Base-by-base conservation (phyloP, 2,797 vertebrate species). In the Poecilia gillii region DNA sequence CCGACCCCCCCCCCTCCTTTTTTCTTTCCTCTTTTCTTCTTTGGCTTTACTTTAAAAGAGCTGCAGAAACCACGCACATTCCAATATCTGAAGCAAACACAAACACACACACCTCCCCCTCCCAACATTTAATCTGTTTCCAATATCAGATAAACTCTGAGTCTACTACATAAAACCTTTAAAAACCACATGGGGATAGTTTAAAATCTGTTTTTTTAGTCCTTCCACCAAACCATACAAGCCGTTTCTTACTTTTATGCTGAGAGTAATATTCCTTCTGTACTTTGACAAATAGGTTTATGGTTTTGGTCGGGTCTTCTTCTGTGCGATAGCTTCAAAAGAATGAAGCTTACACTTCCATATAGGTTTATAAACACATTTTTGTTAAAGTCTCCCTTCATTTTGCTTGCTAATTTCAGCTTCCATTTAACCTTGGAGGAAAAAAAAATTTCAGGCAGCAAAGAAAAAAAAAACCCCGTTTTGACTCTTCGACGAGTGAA, bases 301-400 rank as follows among this genome's bases (percentile, higher is more conserved):
- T 85, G 49, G 51, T 88, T 79, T 79, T 88, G 79, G 85, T 88
- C 79, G 75, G 74, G 76, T 83, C 62, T 80, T 85, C 86, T 81
- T 71, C 36, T 89, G 79, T 18, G 66, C 77, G 75, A 64, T 57
- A 47, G 72, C 82, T 85, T 87, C 64, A 73, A 51, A 84, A n/a
- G 41, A 39, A 41, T 64, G 8, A 41, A 25, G 11, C 23, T 70
- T 6, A 13, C 66, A 41, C 43, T 25, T 43, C 36, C 39, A 14
- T 14, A 25, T 11, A 25, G 39, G 36, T 25, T 70, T 43, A 41
- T 43, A 70, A 70, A 70, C 36, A 41, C 3, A 20, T 20, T 64
- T 64, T 6, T 36, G 31, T 64, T 64, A 23, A 39, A 23, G 4
- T 23, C 36, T 39, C 36, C 64, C 3, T 41, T 36, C 8, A 39